phyloP scores from a whole-genome alignment of 2,888 invertebrate species.

The Busseola fusca region DNA sequence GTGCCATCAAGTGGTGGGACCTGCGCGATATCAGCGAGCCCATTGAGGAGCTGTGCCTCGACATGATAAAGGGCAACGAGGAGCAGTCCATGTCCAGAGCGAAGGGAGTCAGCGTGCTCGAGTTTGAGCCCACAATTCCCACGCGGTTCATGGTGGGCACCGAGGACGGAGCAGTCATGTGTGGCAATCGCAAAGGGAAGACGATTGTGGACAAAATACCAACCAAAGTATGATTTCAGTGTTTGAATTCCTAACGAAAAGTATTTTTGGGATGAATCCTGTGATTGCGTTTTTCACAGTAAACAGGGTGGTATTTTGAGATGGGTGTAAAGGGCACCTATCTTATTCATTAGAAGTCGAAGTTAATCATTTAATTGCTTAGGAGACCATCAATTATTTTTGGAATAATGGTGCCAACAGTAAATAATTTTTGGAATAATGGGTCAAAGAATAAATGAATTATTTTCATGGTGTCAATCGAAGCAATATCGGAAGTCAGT shows the following conservation, averaged over 20 bases:
- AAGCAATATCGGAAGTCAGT: background rate
- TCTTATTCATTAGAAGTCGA: background rate
- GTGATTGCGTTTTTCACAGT: background rate
- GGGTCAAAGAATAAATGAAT: background rate
- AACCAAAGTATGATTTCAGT: constrained; percentile 80
- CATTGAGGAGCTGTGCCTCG: constrained; percentile 90
- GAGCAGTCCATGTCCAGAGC: constrained; percentile 86
- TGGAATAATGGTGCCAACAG: too few relatives aligned
- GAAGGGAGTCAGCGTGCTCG: constrained; percentile 90
- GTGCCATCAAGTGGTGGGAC: constrained; percentile 95
- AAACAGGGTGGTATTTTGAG: background rate
- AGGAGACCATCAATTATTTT: background rate
- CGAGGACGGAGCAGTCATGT: constrained; percentile 90
- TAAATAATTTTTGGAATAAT: background rate
- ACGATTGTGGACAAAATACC: constrained; percentile 90
- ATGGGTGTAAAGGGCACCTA: background rate
- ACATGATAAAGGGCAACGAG: constrained; percentile 89
- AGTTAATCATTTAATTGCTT: background rate
- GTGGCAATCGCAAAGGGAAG: constrained; percentile 92
- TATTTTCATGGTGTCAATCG: background rate
- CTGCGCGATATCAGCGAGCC: constrained; percentile 90
- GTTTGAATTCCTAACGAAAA: background rate
- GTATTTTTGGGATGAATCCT: background rate
- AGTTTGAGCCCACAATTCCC: constrained; percentile 93
- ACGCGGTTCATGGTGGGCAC: constrained; percentile 93